Evolutionary conservation across 2,797 vertebrate genomes (phyloP), one percentile per base, ranked within the genome.

Genomic region (Lithobates sylvaticus): DNA sequence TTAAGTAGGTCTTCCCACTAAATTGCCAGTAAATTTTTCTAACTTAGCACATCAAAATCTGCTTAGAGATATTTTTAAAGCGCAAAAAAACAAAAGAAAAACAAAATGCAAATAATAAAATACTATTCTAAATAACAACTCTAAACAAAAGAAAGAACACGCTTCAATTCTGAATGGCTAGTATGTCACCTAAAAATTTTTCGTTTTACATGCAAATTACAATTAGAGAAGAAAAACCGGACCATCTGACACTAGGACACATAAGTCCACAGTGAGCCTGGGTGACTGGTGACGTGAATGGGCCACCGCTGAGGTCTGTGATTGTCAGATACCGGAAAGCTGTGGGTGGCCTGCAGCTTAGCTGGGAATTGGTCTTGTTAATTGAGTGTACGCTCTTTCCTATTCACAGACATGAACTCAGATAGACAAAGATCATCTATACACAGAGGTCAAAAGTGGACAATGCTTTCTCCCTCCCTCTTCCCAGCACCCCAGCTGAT

Each of bases 371-470:
- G 76, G 32, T 77, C 83, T 78, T 84, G 76, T 84, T 84, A 84
- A 84, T 84, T 71, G 83, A 84, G 83, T 84, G 76, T 70, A 84
- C 71, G 83, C 76, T 78, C 36, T 73, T 67, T 50, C 67, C 83
- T 84, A 73, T 84, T 84, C 75, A 84, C 32, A 84, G 83, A 78
- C 83, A 71, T 78, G 76, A 71, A 70, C 72, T 78, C 75, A 72
- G 75, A 78, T 42, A 78, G 44, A 84, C 83, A 84, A 84, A 84
- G 82, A 76, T 84, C 82, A 84, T 76, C 44, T 76, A 84, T 77
- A 77, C 83, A 65, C 75, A 84, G 83, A 78, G 83, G 83, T 84
- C 83, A 84, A 64, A 78, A 69, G 74, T 84, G 82, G 82, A 84
- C 82, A 84, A 84, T 84, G 65, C 81, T 32, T 65, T 64, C 13